Conservation (phyloP, 2,888 invertebrate genomes). For the Lasius fuliginosus region DNA sequence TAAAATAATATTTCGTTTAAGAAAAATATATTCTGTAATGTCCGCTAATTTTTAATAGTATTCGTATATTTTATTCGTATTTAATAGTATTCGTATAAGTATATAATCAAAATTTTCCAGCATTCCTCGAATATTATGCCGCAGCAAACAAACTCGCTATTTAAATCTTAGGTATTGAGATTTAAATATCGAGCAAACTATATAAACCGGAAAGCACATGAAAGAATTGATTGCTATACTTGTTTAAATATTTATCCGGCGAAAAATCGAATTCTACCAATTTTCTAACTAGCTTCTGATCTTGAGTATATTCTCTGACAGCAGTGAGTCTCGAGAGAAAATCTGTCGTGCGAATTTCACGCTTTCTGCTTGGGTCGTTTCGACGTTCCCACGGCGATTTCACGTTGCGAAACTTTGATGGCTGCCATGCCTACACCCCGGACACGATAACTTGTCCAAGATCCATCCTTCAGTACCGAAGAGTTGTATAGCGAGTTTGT, state of each 20-base stretch:
- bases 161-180: background rate
- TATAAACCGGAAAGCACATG: background rate
- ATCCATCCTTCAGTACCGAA: constrained; percentile 64
- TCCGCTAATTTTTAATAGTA: constrained; percentile 20
- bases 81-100: background rate
- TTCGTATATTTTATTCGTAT: no score
- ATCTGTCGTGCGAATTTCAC: constrained; percentile 76
- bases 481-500: constrained; percentile 72
- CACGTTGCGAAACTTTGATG: constrained; percentile 76
- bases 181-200: background rate
- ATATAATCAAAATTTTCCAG: constrained; percentile 9
- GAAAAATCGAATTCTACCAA: constrained; percentile 45
- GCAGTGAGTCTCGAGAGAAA: constrained; percentile 69
- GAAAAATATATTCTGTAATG: constrained; percentile 14
- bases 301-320: constrained; percentile 58
- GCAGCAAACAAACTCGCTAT: background rate
- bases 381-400: constrained; percentile 76
- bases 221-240: background rate
- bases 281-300: constrained; percentile 59
- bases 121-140: background rate
- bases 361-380: constrained; percentile 68
- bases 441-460: constrained; percentile 72
- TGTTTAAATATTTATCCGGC: background rate
- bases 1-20: constrained; percentile 16
- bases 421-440: constrained; percentile 67